phyloP scores from a whole-genome alignment of 2,797 vertebrate species.

The Nannoperca australis region DNA sequence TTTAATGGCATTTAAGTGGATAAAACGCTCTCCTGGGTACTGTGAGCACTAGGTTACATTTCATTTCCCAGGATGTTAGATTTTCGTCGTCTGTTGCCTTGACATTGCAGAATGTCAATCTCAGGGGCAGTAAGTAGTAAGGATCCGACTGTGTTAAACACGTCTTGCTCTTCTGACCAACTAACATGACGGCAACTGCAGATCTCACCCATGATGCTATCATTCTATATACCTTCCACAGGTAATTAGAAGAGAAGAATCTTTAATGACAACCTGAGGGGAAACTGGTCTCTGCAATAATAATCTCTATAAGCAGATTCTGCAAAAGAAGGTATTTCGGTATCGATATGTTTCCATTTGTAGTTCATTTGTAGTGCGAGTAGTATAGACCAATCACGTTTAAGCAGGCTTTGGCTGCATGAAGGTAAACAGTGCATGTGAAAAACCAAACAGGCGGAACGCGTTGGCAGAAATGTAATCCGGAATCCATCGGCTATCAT shows the following conservation, averaged over 20 bases:
- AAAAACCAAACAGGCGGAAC: too few relatives aligned
- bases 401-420: too few relatives aligned
- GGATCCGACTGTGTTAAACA: background rate
- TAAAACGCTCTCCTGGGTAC: constrained; percentile 41
- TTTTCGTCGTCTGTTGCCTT: constrained; percentile 16
- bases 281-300: constrained; percentile 4
- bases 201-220: background rate
- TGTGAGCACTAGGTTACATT: constrained; percentile 30
- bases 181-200: background rate
- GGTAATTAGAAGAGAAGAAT: background rate
- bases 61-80: constrained; percentile 47
- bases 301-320: background rate
- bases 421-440: too few relatives aligned
- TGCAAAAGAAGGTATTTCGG: too few relatives aligned
- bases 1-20: constrained; percentile 54
- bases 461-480: too few relatives aligned
- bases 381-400: too few relatives aligned
- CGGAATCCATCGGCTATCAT: too few relatives aligned
- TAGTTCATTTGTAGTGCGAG: too few relatives aligned
- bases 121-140: background rate
- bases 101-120: background rate
- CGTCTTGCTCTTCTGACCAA: background rate
- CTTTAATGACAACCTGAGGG: constrained; percentile 9
- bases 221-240: background rate
- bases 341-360: too few relatives aligned